Base-by-base conservation (phyloP, 2,113 vertebrate species). In the Mola mola region DNA sequence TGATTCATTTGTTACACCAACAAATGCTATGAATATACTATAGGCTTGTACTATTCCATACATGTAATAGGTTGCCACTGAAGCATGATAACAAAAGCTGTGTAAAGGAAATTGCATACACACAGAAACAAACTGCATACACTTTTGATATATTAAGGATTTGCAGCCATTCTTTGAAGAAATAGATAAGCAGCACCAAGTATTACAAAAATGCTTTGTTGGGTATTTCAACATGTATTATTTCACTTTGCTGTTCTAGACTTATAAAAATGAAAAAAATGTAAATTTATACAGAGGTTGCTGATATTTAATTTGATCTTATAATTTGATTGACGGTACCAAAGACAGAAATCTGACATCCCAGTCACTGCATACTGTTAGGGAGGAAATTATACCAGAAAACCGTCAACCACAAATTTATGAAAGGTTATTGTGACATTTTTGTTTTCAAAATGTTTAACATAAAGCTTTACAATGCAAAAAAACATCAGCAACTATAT, bases 11-110 rank as follows among this genome's bases (percentile, higher is more conserved):
- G 62, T 71, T 63, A 66, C 55, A 60, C 28, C 12, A 24, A 61
- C 50, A 76, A 71, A 75, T 56, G 49, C 67, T 64, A 34, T 66
- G 41, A 73, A 78, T 78, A 72, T 42, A 69, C 31, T 49, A 52
- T 42, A 37, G 60, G 24, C 37, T 38, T 24, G 29, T 8, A 40
- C 21, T 2, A 0, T 56, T 52, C 17, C 6, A 36, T 47, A 66
- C 72, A 52, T 44, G 34, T 37, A 60, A 68, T 61, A 55, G 22
- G 40, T 34, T 76, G 37, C 51, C 34, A 46, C 25, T 48, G 43
- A 66, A 65, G 52, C 53, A 37, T 58, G 43, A 69, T 78, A 65
- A 78, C 42, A 17, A 68, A 52, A 25, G 13, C 48, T 22, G 12
- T 36, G 17, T 43, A 9, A 53, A 60, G 34, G 46, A 72, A 37